phyloP scores from a whole-genome alignment of 2,888 invertebrate genomes.

The Agrypnus murinus region DNA sequence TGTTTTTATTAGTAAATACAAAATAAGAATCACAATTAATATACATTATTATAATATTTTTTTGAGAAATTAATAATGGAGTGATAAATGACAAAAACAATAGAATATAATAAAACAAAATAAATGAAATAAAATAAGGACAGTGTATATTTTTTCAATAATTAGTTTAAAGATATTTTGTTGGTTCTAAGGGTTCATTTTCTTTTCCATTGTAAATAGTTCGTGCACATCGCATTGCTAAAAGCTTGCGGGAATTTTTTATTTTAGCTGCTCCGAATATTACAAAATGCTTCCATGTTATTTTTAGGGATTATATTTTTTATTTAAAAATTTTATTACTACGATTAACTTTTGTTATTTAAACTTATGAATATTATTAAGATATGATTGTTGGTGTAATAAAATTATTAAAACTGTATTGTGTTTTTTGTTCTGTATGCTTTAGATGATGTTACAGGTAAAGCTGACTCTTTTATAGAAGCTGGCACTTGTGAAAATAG shows the following conservation, averaged over 20 bases:
- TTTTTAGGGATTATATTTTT: conserved; percentile 65
- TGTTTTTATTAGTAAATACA: conserved; percentile 54
- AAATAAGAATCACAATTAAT: conserved; percentile 25
- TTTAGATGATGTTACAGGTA: no score
- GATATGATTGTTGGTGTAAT: conserved; percentile 73
- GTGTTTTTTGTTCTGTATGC: conserved; percentile 8
- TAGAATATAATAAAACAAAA: conserved; percentile 40
- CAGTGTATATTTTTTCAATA: conserved; percentile 54
- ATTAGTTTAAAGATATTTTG: conserved; percentile 55
- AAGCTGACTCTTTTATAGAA: no score
- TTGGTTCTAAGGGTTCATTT: conserved; percentile 65
- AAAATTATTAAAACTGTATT: conserved; percentile 66
- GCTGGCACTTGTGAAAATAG: no score
- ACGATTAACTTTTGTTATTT: conserved; percentile 71
- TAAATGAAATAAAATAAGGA: conserved; percentile 34
- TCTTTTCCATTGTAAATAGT: conserved; percentile 62
- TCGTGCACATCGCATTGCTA: conserved; percentile 60
- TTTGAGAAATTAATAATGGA: conserved; percentile 39
- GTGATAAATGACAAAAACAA: conserved; percentile 41
- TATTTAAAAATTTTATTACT: conserved; percentile 69
- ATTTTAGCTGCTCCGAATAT: conserved; percentile 64
- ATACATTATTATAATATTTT: conserved; percentile 40
- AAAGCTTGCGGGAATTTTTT: conserved; percentile 66
- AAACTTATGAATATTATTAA: conserved; percentile 71
- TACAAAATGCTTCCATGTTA: conserved; percentile 68